Evolutionary conservation across 2,888 invertebrate genomes (phyloP).

Genomic region (Temnothorax unifasciatus): DNA sequence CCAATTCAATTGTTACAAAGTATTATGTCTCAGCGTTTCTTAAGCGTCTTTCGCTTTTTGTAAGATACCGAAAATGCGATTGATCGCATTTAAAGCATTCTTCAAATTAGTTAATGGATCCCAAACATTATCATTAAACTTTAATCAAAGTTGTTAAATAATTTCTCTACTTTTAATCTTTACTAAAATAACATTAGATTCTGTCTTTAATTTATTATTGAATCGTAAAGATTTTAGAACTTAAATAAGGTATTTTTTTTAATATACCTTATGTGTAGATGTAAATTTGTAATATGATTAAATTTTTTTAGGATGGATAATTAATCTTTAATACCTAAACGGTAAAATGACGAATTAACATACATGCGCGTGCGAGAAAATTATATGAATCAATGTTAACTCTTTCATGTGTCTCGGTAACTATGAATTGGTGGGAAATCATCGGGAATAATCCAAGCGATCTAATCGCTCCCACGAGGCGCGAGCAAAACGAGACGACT

Average conservation of each 20-base stretch:
- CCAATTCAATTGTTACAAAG: constrained; percentile 58
- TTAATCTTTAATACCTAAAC: neutral
- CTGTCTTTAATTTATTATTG: neutral
- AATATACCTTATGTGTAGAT: neutral
- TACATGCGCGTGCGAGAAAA: neutral
- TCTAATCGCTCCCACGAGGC: constrained; percentile 65
- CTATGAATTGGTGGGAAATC: constrained; percentile 54
- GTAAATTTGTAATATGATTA: neutral
- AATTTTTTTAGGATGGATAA: neutral
- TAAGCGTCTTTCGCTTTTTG: constrained; percentile 18
- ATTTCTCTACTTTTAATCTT: constrained; percentile 3
- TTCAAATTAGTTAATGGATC: constrained; percentile 13
- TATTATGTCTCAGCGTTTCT: constrained; percentile 42
- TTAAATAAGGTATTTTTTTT: neutral
- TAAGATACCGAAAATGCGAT: constrained; percentile 5
- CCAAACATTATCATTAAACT: neutral
- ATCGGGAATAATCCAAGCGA: constrained; percentile 69
- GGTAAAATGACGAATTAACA: constrained; percentile 10
- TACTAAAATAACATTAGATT: neutral
- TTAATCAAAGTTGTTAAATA: neutral
- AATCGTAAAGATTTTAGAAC: neutral
- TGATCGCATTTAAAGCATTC: neutral
- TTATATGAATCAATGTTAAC: constrained; percentile 3
- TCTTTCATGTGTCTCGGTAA: constrained; percentile 55
- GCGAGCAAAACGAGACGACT: constrained; percentile 57